Conservation (phyloP, 1,140 invertebrate species). For the Pseudobourletiella spinata region DNA sequence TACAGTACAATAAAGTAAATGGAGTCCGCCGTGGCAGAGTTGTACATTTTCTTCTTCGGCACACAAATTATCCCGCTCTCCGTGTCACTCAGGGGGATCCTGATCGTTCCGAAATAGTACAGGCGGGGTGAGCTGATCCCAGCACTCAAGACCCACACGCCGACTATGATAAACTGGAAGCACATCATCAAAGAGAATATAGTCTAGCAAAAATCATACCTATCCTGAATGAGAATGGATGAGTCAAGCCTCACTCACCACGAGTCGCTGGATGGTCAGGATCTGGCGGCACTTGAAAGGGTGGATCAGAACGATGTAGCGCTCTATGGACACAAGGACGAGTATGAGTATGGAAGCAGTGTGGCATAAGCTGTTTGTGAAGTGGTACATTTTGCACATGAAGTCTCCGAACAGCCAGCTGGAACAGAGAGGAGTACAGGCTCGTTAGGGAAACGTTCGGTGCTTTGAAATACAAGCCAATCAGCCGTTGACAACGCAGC, state of each 20-base stretch:
- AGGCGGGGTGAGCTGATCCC: not conserved
- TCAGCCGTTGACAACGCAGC: no score
- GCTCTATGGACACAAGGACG: conserved; percentile 59
- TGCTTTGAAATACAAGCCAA: no score
- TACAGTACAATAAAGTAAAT: not conserved
- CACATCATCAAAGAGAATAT: no score
- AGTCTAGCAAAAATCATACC: no score
- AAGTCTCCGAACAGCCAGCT: conserved; percentile 69
- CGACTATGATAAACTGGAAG: not conserved
- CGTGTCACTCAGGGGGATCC: not conserved
- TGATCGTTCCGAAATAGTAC: not conserved
- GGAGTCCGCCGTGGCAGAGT: not conserved
- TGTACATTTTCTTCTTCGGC: not conserved
- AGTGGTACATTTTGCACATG: conserved; percentile 72
- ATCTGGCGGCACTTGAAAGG: conserved; percentile 68
- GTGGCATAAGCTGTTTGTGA: conserved; percentile 65
- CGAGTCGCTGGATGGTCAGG: conserved; percentile 54
- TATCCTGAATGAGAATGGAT: no score
- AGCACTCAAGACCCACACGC: not conserved
- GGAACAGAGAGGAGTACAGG: no score
- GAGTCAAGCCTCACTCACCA: conserved; percentile 44
- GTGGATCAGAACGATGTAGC: conserved; percentile 69
- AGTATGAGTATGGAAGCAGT: conserved; percentile 70
- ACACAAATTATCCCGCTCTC: not conserved
- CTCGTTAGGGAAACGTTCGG: no score